Base-by-base conservation (phyloP, 2,888 invertebrate species). In the Tuta absoluta region DNA sequence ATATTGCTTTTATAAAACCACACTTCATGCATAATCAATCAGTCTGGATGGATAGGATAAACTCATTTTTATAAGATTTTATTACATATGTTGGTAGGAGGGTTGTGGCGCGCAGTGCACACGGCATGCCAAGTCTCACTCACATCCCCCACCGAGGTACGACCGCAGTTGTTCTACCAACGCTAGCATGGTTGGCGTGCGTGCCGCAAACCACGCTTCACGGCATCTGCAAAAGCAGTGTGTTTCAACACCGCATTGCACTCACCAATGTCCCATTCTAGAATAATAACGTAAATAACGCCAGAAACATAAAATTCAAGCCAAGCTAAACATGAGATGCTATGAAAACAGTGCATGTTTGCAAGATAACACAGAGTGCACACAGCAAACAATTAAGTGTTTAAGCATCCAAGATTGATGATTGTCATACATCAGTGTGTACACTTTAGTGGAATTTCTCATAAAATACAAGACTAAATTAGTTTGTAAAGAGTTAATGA, bases 81-180 rank as follows among this genome's bases (percentile, higher is more conserved):
- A 7, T 8, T 48, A 19, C 1, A 28, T 14, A 23, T 51, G 1
- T 45, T 45, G 45, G 45, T 24, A 24, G 60, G 45, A 60, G 33
- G 60, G 60, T 66, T 63, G 66, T 68, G 64, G 62, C 69, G 69
- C 72, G 75, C 73, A 69, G 62, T 68, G 69, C 72, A 76, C 73
- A 69, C 68, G 71, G 45, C 61, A 63, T 69, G 69, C 68, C 66
- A 69, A 82, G 80, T 81, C 82, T 72, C 85, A 90, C 91, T 91
- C 89, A 91, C 91, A 89, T 88, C 91, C 91, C 83, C 91, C 91
- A 85, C 86, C 86, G 82, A 91, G 90, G 86, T 91, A 91, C 74
- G 85, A 85, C 84, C 90, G 89, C 72, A 91, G 90, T 82, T 91
- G 90, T 84, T 91, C 91, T 84, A 91, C 91, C 89, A 91, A 87